Percentiles rank a stretch among this genome's conserved stretches.
These are phyloP conservation scores for Haliclona indistincta DNA, from an alignment of 37 sponge, comb jelly and placozoan genomes.

Conservation along the genomic window DNA sequence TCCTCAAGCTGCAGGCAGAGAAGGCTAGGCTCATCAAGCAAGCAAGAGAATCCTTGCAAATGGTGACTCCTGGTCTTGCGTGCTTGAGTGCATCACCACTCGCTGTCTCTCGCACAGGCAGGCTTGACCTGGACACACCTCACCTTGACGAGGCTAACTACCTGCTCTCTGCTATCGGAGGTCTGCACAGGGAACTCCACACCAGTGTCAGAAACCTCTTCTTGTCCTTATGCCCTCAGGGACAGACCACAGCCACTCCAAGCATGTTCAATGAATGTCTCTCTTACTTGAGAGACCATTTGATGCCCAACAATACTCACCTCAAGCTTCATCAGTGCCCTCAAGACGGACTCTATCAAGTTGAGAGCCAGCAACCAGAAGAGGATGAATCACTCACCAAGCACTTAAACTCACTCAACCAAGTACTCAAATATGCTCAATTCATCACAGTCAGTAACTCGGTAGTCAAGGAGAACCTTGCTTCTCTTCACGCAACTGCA, in stretches of 20 bases:
- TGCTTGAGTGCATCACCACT: slow-evolving; percentile 28
- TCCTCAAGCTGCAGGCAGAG: slow-evolving; percentile 60
- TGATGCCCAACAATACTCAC: not conserved
- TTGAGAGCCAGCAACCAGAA: too few relatives aligned
- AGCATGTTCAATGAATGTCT: not conserved
- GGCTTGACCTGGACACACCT: slow-evolving; percentile 35
- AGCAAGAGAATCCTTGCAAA: slow-evolving; percentile 3
- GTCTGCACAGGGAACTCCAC: too few relatives aligned
- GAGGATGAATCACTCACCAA: too few relatives aligned
- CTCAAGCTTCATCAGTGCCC: not conserved
- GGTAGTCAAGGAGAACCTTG: too few relatives aligned
- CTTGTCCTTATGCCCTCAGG: not conserved
- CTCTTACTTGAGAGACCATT: not conserved
- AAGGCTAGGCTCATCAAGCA: slow-evolving; percentile 44
- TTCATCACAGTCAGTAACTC: slow-evolving; percentile 40
- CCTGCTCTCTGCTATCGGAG: slow-evolving; percentile 31
- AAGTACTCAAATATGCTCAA: slow-evolving; percentile 45
- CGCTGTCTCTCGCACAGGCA: slow-evolving; percentile 26
- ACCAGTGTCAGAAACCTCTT: too few relatives aligned
- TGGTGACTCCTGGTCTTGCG: not conserved
- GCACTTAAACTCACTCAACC: slow-evolving; percentile 43
- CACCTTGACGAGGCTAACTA: slow-evolving; percentile 53
- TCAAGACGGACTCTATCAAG: too few relatives aligned
- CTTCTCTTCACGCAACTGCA: too few relatives aligned
- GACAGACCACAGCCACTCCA: not conserved